Conservation (phyloP, 1,140 invertebrate genomes). For the Homalodisca vitripennis region DNA sequence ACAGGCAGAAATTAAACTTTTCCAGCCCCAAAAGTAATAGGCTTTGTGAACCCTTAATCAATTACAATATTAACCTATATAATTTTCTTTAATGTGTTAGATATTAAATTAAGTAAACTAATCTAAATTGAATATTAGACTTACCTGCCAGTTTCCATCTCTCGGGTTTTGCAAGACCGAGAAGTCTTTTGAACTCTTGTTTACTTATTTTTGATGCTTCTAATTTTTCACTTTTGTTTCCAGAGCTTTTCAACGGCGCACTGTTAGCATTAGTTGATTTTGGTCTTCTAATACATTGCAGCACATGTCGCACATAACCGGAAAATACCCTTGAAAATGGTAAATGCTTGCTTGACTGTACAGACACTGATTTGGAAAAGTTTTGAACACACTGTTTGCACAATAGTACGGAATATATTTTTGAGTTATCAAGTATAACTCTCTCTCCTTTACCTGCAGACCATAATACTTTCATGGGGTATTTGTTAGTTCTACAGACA, state of each 20-base stretch:
- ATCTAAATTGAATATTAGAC: too few species aligned
- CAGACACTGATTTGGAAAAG: background rate
- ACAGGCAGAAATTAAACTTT: background rate
- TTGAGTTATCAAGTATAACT: background rate
- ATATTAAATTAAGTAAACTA: background rate
- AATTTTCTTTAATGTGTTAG: background rate
- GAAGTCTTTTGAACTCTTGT: slow-evolving; percentile 57
- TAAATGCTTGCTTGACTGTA: background rate
- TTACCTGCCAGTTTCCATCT: slow-evolving; percentile 68
- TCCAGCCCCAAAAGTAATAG: background rate
- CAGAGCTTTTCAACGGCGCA: background rate
- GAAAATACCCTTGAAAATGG: background rate
- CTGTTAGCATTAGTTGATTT: background rate
- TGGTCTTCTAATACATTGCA: slow-evolving; percentile 8
- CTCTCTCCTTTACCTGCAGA: background rate
- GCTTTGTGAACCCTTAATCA: background rate
- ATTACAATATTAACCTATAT: background rate
- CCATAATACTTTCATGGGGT: slow-evolving; percentile 1
- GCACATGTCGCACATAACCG: background rate
- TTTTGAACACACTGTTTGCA: slow-evolving; percentile 25
- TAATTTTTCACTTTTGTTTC: background rate
- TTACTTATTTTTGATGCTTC: slow-evolving; percentile 14
- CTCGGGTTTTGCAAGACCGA: slow-evolving; percentile 65
- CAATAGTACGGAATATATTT: background rate
- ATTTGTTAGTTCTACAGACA: slow-evolving; percentile 25